Base-by-base conservation (phyloP, 1,140 invertebrate genomes). In the Aplysia californica region DNA sequence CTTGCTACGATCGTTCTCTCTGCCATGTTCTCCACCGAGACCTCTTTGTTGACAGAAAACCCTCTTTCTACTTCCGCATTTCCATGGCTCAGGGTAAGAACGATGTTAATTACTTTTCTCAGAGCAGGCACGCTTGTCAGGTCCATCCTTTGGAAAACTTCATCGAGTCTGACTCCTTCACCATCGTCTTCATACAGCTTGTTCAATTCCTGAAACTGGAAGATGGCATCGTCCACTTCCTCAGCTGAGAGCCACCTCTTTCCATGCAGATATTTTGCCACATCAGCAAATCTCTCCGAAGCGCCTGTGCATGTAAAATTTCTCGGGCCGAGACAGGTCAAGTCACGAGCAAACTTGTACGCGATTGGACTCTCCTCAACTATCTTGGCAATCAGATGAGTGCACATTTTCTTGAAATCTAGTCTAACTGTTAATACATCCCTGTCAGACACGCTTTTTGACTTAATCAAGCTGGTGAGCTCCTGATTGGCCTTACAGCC, bases 21-120 rank as follows among this genome's bases (percentile, higher is more conserved):
- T 59, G 44, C 58, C 56, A 82, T 26, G 77, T 84, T 84, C 58
- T 84, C 82, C 3, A 79, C 64, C 38, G 36, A n/a, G 18, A 82
- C 56, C 56, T 82, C 64, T 41, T 80, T 81, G 55, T 82, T 84
- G 18, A 82, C 50, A 23, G 76, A 82, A 69, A 84, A 84, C 3
- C 82, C 82, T 26, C 80, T 55, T 61, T 83, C 80, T n/a, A 83
- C 82, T 39, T 58, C n/a, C 20, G 83, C 81, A n/a, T 85, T 71
- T 2, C 81, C 81, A 82, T 85, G 81, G 6, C 75, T 82, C 29
- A 84, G 76, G 31, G 79, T 29, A 20, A 84, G 58, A 0, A 82
- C 26, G 18, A 70, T 36, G 26, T 69, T 71, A 3, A 80, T 69
- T 26, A 84, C 64, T 10, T 18, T 39, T 72, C 70, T 78, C 26